phyloP scores from a whole-genome alignment of 2,797 vertebrate species.

The Tenualosa thibaudeaui region DNA sequence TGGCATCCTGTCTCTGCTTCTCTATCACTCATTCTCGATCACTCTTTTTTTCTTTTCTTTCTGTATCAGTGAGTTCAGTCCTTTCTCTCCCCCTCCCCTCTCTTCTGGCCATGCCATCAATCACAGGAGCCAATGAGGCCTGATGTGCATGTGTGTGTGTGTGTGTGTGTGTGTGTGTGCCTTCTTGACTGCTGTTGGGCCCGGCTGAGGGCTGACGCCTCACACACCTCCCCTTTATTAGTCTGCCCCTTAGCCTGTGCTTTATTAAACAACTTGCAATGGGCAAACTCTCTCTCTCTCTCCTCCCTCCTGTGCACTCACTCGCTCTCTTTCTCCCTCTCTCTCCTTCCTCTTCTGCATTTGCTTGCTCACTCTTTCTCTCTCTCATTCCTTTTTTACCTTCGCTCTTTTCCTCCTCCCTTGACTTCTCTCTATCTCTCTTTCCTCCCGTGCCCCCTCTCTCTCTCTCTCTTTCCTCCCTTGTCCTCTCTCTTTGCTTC shows the following conservation, averaged over 20 bases:
- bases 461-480: slow-evolving; percentile 27
- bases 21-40: slow-evolving; percentile 28
- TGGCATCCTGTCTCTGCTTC: slow-evolving; percentile 6
- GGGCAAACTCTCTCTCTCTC: slow-evolving; percentile 48
- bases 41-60: neutral
- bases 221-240: slow-evolving; percentile 37
- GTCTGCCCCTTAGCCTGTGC: slow-evolving; percentile 36
- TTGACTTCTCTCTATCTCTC: neutral
- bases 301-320: slow-evolving; percentile 54
- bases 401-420: slow-evolving; percentile 42
- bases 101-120: slow-evolving; percentile 32
- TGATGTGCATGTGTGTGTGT: slow-evolving; percentile 30
- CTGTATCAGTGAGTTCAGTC: neutral
- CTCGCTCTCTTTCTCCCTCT: slow-evolving; percentile 60
- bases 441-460: too few species aligned
- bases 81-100: slow-evolving; percentile 60
- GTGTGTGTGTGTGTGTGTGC: slow-evolving; percentile 35
- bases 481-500: neutral
- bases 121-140: slow-evolving; percentile 41
- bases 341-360: neutral
- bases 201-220: neutral
- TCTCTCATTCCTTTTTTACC: slow-evolving; percentile 52
- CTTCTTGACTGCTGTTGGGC: neutral
- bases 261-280: slow-evolving; percentile 52
- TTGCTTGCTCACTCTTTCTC: neutral